Evolutionary conservation across 2,888 invertebrate genomes (phyloP), one percentile per base, ranked within the genome.

Genomic region (Quadroppia sp.): DNA sequence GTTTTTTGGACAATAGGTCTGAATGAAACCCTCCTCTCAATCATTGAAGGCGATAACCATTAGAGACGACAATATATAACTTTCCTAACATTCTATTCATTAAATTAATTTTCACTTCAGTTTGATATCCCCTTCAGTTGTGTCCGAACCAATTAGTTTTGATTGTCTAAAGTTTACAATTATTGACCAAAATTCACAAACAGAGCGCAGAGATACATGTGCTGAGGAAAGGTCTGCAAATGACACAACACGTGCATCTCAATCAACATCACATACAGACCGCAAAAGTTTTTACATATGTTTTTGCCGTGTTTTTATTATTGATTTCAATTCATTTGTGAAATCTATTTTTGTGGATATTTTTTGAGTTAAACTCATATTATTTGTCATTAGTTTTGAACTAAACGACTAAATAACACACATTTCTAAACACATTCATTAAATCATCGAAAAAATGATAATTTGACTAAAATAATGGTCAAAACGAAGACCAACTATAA

Each of bases 381-480:
- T 67, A 23, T 3, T 40, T 40, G 13, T 42, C 28, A 67, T 67
- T 67, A 67, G 23, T 17, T 59, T 15, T 32, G n/a, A 2, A 32
- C 40, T n/a, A 32, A 30, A 64, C 40, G 17, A 32, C 32, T 61
- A 4, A 61, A 61, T 61, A 61, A 61, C 20, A 53, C 11, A 36
- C 48, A 48, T 48, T 40, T 40, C 20, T 23, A 15, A 36, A 23
- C 40, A 13, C 20, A 23, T 11, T 15, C 67, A 67, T 67, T n/a
- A 67, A 67, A 15, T 67, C 40, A 67, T 42, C 23, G 36, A 67
- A 67, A 30, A 59, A 32, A 59, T 59, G n/a, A 15, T 67, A 40
- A 42, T 67, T 67, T 67, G 40, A 20, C 40, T 67, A 23, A 67
- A 67, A 67, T 67, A 67, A 67, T 67, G 42, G 67, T 23, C 23